These are phyloP conservation scores for Idaea biselata DNA, from an alignment of 2,888 invertebrate species.

Conservation along the genomic window DNA sequence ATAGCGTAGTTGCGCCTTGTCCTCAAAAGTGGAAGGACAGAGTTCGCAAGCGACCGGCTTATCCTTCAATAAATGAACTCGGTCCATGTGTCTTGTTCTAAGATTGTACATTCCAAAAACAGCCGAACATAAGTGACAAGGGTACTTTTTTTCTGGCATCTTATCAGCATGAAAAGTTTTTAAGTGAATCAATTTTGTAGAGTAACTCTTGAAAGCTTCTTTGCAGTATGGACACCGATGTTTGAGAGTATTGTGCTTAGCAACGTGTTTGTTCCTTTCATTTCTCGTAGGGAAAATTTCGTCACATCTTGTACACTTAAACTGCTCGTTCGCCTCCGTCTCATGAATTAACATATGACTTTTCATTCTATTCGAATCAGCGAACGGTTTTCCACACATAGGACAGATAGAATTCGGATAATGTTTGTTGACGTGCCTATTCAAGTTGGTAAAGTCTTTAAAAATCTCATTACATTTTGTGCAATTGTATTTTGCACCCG, in stretches of 20 bases:
- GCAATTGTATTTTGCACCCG: conserved; percentile 48
- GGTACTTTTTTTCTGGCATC: conserved; percentile 60
- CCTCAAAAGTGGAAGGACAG: conserved; percentile 55
- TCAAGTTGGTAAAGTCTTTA: conserved; percentile 57
- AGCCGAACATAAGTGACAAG: conserved; percentile 59
- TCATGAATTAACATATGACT: conserved; percentile 51
- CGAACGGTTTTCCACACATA: conserved; percentile 64
- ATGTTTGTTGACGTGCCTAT: conserved; percentile 66
- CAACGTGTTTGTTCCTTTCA: conserved; percentile 5
- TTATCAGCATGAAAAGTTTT: conserved; percentile 51
- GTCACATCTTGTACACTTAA: conserved; percentile 48
- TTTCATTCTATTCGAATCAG: conserved; percentile 46
- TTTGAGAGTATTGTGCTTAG: neutral
- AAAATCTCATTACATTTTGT: conserved; percentile 54
- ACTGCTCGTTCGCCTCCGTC: conserved; percentile 44
- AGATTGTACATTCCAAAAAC: conserved; percentile 59
- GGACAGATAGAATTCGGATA: conserved; percentile 64
- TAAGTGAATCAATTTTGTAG: conserved; percentile 52
- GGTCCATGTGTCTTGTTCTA: conserved; percentile 58
- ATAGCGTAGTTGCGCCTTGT: conserved; percentile 47
- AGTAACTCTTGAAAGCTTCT: conserved; percentile 54
- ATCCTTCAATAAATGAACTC: conserved; percentile 56
- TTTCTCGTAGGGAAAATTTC: conserved; percentile 26
- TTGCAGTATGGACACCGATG: conserved; percentile 53
- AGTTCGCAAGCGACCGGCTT: conserved; percentile 51